Percentiles rank a stretch among this genome's conserved stretches.
Conservation (phyloP, 1,140 invertebrate genomes). For the Pectinophora gossypiella region DNA sequence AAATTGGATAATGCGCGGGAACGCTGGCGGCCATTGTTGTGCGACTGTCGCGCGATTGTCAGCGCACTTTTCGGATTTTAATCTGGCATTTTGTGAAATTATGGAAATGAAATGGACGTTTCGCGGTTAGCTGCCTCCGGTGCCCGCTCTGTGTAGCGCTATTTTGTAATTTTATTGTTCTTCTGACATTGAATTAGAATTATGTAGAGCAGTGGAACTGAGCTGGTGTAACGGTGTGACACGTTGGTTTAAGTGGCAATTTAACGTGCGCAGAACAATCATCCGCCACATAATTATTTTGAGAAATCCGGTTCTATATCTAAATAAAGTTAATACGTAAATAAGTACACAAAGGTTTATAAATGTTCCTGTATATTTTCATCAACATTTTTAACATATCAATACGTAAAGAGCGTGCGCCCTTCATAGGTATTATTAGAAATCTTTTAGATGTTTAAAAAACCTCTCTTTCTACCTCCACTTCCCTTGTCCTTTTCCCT, state of each 20-base stretch:
- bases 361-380: too few relatives aligned
- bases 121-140: slow-evolving; percentile 58
- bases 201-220: slow-evolving; percentile 8
- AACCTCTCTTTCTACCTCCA: too few relatives aligned
- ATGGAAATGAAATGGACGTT: slow-evolving; percentile 64
- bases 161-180: slow-evolving; percentile 45
- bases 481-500: too few relatives aligned
- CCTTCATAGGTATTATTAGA: too few relatives aligned
- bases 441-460: too few relatives aligned
- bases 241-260: neutral
- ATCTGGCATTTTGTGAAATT: slow-evolving; percentile 65
- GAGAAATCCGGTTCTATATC: too few relatives aligned
- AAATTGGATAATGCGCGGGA: slow-evolving; percentile 65
- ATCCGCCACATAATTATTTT: too few relatives aligned
- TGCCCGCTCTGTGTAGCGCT: slow-evolving; percentile 23
- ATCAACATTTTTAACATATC: too few relatives aligned
- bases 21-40: slow-evolving; percentile 44
- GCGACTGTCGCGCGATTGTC: slow-evolving; percentile 43
- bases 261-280: neutral
- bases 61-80: slow-evolving; percentile 54
- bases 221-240: slow-evolving; percentile 3
- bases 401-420: too few relatives aligned
- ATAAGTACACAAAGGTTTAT: too few relatives aligned
- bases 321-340: too few relatives aligned
- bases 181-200: slow-evolving; percentile 28